phyloP scores from a whole-genome alignment of 2,888 invertebrate species.

The Tanytarsus gracilentus region DNA sequence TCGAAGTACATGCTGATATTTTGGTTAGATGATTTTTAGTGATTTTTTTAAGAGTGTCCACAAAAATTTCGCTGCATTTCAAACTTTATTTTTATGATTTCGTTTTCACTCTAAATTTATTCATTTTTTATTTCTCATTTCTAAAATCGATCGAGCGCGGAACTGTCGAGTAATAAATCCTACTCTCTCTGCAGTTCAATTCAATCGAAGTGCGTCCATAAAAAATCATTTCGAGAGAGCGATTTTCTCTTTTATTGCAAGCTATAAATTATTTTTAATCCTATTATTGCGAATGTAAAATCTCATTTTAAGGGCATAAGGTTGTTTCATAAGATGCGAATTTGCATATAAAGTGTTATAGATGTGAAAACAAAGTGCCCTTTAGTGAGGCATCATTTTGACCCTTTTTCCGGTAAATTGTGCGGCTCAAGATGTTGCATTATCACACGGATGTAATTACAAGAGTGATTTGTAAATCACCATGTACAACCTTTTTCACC shows the following conservation, averaged over 20 bases:
- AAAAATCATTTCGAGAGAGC: neutral
- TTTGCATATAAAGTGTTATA: slow-evolving; percentile 24
- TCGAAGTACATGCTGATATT: slow-evolving; percentile 28
- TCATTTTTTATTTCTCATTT: too few species aligned
- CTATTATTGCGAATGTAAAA: slow-evolving; percentile 27
- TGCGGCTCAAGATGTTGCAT: neutral
- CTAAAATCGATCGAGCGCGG: too few species aligned
- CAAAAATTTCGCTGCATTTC: too few species aligned
- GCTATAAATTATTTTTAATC: slow-evolving; percentile 27
- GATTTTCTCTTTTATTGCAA: neutral
- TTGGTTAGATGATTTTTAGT: slow-evolving; percentile 12
- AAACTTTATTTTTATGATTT: too few species aligned
- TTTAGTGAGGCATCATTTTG: neutral
- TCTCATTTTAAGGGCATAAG: slow-evolving; percentile 23
- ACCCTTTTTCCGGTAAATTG: slow-evolving; percentile 9
- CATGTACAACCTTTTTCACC: neutral
- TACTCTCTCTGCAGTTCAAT: too few species aligned
- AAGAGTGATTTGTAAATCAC: slow-evolving; percentile 5
- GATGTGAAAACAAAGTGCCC: slow-evolving; percentile 6
- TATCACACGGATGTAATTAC: neutral
- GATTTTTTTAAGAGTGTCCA: neutral
- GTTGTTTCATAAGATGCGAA: slow-evolving; percentile 16
- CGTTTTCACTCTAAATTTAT: too few species aligned
- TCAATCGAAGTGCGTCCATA: neutral
- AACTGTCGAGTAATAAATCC: too few species aligned